phyloP scores from a whole-genome alignment of 2,888 invertebrate species.

The Phortica magna region DNA sequence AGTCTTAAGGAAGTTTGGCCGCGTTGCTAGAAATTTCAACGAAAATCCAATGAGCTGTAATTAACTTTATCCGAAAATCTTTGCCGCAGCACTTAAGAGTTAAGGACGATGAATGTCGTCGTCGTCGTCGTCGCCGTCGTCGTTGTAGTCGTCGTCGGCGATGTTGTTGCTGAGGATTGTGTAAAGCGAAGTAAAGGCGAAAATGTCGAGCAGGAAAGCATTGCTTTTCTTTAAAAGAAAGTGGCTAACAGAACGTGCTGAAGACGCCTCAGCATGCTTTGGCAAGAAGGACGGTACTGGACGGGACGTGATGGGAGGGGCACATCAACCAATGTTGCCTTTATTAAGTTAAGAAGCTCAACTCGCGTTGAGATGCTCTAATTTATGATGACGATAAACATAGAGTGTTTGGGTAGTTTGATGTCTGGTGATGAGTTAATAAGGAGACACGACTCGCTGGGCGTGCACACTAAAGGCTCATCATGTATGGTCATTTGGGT shows the following conservation, averaged over 20 bases:
- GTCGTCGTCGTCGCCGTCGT: too few species aligned
- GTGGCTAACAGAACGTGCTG: too few species aligned
- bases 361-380: conserved; percentile 60
- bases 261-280: neutral
- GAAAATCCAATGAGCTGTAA: conserved; percentile 72
- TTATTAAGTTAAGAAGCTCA: conserved; percentile 68
- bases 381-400: conserved; percentile 53
- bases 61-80: conserved; percentile 76
- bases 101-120: conserved; percentile 42
- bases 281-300: conserved; percentile 6
- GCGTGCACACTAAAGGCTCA: conserved; percentile 5
- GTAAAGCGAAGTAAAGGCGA: neutral
- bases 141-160: too few species aligned
- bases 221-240: too few species aligned
- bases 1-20: neutral
- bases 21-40: conserved; percentile 25
- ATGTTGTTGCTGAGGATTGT: neutral
- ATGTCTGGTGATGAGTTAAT: too few species aligned
- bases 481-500: conserved; percentile 53
- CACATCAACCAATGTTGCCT: conserved; percentile 50
- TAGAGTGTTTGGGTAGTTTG: neutral
- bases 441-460: neutral
- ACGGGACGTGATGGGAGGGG: too few species aligned
- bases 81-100: conserved; percentile 57
- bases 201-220: too few species aligned